Conservation (phyloP, 2,888 invertebrate species). For the Criorhina ranunculi region DNA sequence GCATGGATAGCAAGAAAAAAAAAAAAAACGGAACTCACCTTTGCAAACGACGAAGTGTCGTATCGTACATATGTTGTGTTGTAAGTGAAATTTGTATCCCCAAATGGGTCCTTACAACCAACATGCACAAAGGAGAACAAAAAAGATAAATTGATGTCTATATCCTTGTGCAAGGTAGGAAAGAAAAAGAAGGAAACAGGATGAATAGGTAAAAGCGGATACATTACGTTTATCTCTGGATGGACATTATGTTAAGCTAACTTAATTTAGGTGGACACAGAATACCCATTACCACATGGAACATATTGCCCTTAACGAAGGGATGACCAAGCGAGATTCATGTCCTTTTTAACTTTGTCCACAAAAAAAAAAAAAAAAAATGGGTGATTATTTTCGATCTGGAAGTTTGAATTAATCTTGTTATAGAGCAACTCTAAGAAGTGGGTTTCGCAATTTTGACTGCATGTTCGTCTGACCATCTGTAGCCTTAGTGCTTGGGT, state of each 20-base stretch:
- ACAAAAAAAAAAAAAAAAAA: neutral
- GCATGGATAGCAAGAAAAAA: constrained; percentile 6
- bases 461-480: too few species aligned
- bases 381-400: too few species aligned
- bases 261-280: constrained; percentile 35
- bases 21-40: constrained; percentile 22
- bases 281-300: constrained; percentile 18
- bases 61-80: constrained; percentile 22
- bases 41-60: constrained; percentile 1
- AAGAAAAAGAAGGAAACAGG: neutral
- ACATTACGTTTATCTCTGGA: constrained; percentile 11
- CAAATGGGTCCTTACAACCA: constrained; percentile 20
- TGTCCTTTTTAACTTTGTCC: neutral
- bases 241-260: constrained; percentile 33
- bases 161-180: constrained; percentile 20
- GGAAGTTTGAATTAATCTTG: too few species aligned
- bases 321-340: constrained; percentile 7
- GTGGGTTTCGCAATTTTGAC: too few species aligned
- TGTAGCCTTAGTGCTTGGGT: too few species aligned
- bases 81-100: constrained; percentile 33
- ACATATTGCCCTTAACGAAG: constrained; percentile 17
- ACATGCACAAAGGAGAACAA: constrained; percentile 30
- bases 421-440: too few species aligned
- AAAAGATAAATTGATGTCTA: constrained; percentile 41
- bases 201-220: constrained; percentile 20